Evolutionary conservation across 2,113 vertebrate genomes (phyloP).

Genomic region (Ctenomys sociabilis): DNA sequence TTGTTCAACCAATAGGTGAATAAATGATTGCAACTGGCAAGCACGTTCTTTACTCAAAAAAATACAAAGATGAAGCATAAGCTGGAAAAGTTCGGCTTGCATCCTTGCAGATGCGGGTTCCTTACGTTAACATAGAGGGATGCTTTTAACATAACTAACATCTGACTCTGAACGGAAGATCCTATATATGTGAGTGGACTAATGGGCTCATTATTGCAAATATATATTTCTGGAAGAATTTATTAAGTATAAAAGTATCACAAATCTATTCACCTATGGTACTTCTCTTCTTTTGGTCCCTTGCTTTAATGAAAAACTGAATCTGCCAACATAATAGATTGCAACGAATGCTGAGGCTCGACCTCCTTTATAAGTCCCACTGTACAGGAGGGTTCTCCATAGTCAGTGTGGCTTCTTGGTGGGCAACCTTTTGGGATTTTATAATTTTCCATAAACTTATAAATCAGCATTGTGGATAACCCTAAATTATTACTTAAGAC

Average conservation of each 20-base stretch:
- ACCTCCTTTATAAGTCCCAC: not conserved
- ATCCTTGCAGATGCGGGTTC: not conserved
- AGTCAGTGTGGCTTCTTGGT: not conserved
- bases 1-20: slow-evolving; percentile 56
- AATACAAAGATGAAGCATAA: not conserved
- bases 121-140: slow-evolving; percentile 34
- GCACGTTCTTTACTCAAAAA: slow-evolving; percentile 20
- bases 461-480: not conserved
- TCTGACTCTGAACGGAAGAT: slow-evolving; percentile 19
- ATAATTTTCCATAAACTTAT: not conserved
- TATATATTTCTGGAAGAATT: slow-evolving; percentile 43
- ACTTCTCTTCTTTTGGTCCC: not conserved
- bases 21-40: slow-evolving; percentile 52
- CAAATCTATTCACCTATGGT: not conserved
- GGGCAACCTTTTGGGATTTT: not conserved
- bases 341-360: not conserved
- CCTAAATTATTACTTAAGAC: not conserved
- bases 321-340: not conserved
- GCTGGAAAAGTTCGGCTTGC: not conserved
- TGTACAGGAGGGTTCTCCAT: not conserved
- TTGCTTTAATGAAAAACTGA: not conserved
- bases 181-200: not conserved
- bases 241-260: not conserved
- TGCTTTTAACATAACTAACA: not conserved
- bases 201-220: not conserved